Evolutionary conservation across 2,888 invertebrate genomes (phyloP).

Genomic region (Chrysolina americana): DNA sequence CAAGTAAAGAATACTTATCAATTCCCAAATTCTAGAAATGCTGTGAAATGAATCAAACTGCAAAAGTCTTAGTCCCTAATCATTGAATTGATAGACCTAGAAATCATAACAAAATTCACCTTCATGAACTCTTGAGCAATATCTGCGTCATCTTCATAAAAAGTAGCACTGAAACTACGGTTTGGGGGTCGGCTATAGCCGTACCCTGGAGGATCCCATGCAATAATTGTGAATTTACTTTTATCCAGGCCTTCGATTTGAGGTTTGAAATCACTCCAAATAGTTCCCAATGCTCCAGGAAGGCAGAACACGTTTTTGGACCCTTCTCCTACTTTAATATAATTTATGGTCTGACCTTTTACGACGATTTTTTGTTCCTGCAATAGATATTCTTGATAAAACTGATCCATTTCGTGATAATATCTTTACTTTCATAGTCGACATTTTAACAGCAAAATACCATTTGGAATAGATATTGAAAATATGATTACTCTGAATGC

Average conservation of each 20-base stretch:
- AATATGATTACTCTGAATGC: not conserved
- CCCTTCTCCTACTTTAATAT: constrained; percentile 76
- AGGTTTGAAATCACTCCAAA: constrained; percentile 87
- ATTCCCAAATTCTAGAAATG: constrained; percentile 74
- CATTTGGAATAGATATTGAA: not conserved
- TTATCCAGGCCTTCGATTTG: constrained; percentile 79
- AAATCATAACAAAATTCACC: constrained; percentile 63
- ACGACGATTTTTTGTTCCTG: constrained; percentile 79
- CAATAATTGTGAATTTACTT: constrained; percentile 77
- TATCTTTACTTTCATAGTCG: not conserved
- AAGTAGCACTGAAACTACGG: constrained; percentile 79
- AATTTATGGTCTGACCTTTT: constrained; percentile 75
- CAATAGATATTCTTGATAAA: constrained; percentile 26
- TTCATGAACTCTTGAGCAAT: constrained; percentile 81
- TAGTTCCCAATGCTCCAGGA: constrained; percentile 87
- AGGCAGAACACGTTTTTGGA: constrained; percentile 77
- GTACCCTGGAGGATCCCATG: constrained; percentile 92
- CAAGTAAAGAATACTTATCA: constrained; percentile 82
- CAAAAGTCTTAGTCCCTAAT: no score
- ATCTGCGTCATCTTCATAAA: constrained; percentile 83
- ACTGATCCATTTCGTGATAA: not conserved
- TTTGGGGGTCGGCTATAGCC: constrained; percentile 87
- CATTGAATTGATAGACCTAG: no score
- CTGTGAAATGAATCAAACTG: no score
- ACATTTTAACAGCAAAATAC: not conserved